Percentiles rank a stretch among this genome's conserved stretches.
phyloP scores from a whole-genome alignment of 2,113 vertebrate genomes.

The Gallinago media region DNA sequence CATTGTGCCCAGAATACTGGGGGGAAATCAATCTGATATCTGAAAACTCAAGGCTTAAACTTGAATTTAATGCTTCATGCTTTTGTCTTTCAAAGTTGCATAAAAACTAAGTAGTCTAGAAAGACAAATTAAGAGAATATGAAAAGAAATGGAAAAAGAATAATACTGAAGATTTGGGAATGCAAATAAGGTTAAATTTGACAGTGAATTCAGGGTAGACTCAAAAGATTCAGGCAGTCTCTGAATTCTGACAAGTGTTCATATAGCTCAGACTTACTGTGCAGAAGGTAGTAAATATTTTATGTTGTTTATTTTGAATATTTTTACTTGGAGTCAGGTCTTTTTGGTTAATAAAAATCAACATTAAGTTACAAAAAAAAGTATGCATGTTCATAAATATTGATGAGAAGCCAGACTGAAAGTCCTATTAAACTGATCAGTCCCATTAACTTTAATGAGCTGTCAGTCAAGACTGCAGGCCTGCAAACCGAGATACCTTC shows the following conservation, averaged over 20 bases:
- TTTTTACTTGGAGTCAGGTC: not conserved
- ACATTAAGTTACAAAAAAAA: not conserved
- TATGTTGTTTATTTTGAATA: conserved; percentile 44
- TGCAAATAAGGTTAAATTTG: not conserved
- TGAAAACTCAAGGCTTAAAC: not conserved
- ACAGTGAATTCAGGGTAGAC: not conserved
- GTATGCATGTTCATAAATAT: not conserved
- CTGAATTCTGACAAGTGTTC: conserved; percentile 15
- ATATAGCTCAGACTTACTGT: not conserved
- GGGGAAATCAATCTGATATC: not conserved
- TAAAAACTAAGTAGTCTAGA: not conserved
- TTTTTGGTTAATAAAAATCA: not conserved
- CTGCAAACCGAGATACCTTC: not conserved
- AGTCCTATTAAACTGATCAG: not conserved
- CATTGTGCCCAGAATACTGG: not conserved
- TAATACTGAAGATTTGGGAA: not conserved
- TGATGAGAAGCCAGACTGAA: not conserved
- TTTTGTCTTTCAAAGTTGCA: not conserved
- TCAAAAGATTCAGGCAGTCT: not conserved
- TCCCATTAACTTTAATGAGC: not conserved
- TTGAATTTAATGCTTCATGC: not conserved
- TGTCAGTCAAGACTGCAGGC: not conserved
- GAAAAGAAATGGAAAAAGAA: not conserved
- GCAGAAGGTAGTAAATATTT: conserved; percentile 68
- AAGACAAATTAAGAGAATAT: not conserved